Evolutionary conservation across 2,888 invertebrate genomes (phyloP).

Genomic region (Muschampia plurimacula): DNA sequence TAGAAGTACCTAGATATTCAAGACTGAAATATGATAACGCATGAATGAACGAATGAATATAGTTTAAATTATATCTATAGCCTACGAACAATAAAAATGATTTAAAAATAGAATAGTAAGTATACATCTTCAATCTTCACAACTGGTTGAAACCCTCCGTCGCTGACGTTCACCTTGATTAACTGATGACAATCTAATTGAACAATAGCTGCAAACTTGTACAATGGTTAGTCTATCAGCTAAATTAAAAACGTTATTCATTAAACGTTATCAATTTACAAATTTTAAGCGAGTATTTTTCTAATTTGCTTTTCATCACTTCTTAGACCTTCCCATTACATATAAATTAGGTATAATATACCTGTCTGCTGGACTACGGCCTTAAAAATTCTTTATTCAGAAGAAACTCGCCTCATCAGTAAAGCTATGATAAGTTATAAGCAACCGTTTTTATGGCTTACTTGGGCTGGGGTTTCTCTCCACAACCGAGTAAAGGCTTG

Average conservation of each 20-base stretch:
- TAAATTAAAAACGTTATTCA: constrained; percentile 17
- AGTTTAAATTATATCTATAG: background rate
- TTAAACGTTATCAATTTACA: constrained; percentile 14
- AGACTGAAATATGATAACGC: no score
- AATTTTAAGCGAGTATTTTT: background rate
- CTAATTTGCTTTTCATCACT: background rate
- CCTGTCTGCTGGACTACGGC: no score
- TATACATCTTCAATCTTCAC: constrained; percentile 28
- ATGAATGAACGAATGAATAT: background rate
- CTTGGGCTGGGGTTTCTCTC: no score
- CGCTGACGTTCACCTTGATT: constrained; percentile 33
- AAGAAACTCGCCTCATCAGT: no score
- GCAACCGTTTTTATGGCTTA: no score
- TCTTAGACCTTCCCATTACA: background rate
- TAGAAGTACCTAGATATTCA: no score
- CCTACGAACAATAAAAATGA: constrained; percentile 14
- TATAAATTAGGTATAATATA: no score
- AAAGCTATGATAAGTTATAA: no score
- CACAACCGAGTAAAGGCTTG: no score
- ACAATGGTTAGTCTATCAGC: constrained; percentile 38
- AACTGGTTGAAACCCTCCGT: constrained; percentile 28
- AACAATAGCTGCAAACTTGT: constrained; percentile 38
- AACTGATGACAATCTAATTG: constrained; percentile 42
- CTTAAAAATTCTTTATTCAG: no score
- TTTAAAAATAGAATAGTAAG: constrained; percentile 21